These are phyloP conservation scores for Trachymyrmex cornetzi DNA, from an alignment of 1,140 invertebrate species.

Conservation along the genomic window DNA sequence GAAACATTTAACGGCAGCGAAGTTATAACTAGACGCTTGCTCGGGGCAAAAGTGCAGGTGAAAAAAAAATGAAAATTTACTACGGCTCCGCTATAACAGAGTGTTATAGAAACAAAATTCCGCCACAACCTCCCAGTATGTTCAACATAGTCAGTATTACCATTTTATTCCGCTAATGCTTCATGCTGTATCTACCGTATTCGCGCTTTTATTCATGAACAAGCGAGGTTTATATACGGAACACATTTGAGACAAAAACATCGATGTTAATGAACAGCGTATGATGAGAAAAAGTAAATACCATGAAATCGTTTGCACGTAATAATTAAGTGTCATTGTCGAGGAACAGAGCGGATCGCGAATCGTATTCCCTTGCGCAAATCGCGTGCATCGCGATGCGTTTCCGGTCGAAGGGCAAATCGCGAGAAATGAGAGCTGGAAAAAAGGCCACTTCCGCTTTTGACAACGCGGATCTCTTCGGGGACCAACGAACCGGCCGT, in stretches of 20 bases:
- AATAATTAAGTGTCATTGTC: constrained; percentile 45
- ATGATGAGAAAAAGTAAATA: constrained; percentile 16
- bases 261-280: constrained; percentile 63
- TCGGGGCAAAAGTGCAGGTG: constrained; percentile 18
- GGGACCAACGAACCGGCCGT: constrained; percentile 55
- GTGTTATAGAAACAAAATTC: constrained; percentile 71
- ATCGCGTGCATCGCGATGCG: background rate
- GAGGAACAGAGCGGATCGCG: background rate
- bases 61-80: constrained; percentile 72
- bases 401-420: constrained; percentile 25
- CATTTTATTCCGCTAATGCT: constrained; percentile 75
- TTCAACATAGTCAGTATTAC: constrained; percentile 76
- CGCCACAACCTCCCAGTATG: constrained; percentile 70
- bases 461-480: constrained; percentile 59
- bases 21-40: constrained; percentile 60
- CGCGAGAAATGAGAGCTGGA: background rate
- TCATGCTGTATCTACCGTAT: constrained; percentile 67
- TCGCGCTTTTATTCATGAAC: constrained; percentile 75
- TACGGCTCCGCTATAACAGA: constrained; percentile 38
- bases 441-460: constrained; percentile 47
- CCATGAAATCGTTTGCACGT: background rate
- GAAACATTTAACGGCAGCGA: constrained; percentile 32
- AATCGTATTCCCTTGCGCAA: background rate
- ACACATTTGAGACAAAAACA: constrained; percentile 35
- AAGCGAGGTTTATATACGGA: constrained; percentile 32